Conservation (phyloP, 2,888 invertebrate genomes). For the Linnaemya tessellans region DNA sequence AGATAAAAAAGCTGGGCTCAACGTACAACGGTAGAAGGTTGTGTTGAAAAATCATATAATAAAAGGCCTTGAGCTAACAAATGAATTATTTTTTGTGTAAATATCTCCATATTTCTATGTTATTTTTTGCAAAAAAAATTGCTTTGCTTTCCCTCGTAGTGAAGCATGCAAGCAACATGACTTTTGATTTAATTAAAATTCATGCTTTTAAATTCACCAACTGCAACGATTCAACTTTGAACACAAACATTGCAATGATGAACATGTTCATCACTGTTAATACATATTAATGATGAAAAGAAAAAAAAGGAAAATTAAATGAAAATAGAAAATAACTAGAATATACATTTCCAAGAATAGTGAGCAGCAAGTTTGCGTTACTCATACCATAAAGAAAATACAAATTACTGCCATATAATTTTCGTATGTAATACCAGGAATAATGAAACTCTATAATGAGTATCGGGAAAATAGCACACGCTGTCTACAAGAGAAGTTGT, state of each 20-base stretch:
- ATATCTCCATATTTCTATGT: too few relatives aligned
- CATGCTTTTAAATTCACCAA: slow-evolving; percentile 20
- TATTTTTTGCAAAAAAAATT: background rate
- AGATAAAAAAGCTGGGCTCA: too few relatives aligned
- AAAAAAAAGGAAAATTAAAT: background rate
- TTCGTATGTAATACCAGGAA: slow-evolving; percentile 33
- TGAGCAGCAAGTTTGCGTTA: background rate
- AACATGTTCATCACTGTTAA: slow-evolving; percentile 7
- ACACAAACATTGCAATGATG: slow-evolving; percentile 16
- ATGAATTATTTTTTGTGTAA: too few relatives aligned
- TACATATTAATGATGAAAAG: slow-evolving; percentile 15
- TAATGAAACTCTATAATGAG: slow-evolving; percentile 49
- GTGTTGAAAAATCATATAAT: too few relatives aligned
- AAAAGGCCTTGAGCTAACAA: too few relatives aligned
- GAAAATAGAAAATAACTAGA: slow-evolving; percentile 1
- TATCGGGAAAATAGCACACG: slow-evolving; percentile 30
- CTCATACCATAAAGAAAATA: slow-evolving; percentile 32
- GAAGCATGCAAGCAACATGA: slow-evolving; percentile 16
- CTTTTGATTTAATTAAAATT: slow-evolving; percentile 47
- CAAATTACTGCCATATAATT: slow-evolving; percentile 24
- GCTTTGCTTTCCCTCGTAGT: background rate
- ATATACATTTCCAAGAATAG: background rate
- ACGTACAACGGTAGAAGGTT: too few relatives aligned
- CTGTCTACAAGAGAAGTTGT: slow-evolving; percentile 15
- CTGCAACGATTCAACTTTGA: slow-evolving; percentile 9